Evolutionary conservation across 2,888 invertebrate genomes (phyloP), one percentile per base, ranked within the genome.

Genomic region (Carcina quercana): DNA sequence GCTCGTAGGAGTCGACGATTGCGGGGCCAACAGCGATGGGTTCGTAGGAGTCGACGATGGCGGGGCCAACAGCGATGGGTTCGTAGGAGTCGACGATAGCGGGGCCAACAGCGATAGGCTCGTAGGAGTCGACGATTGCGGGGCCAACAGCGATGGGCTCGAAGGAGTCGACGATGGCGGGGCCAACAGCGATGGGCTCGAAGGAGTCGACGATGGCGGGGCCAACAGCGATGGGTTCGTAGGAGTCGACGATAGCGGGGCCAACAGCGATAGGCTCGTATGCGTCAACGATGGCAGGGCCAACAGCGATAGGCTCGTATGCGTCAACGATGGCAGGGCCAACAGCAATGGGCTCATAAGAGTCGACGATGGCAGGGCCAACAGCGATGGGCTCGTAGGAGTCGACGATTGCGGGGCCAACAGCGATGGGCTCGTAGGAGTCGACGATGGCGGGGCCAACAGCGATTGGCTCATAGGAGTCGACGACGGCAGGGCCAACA

Each of bases 341-440:
- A 5, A 22, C 22, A 2, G 3, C n/a, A 10, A 10, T 22, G 10
- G 22, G 19, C 19, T 19, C 2, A 8, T 2, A 19, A 2, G 19
- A 19, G 19, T 19, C 19, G 1, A 19, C 19, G 19, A 19, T 19
- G 1, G 19, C 19, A 8, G 19, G 19, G 6, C 19, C 19, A 1
- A 19, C 19, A 2, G 19, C 1, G 8, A 19, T n/a, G n/a, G n/a
- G n/a, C n/a, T 19, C 8, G 7, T 3, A 25, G 2, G 25, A 25
- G 13, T 26, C 26, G n/a, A 26, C 14, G 4, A 26, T 13, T 17
- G 31, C 34, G 29, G 25, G 15, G n/a, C 27, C 34, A 12, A 34
- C 31, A 6, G 22, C 28, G 20, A 13, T 19, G 11, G 17, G 15
- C 21, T 15, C 15, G n/a, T 5, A 25, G 1, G 7, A 6, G 15